Evolutionary conservation across 2,797 vertebrate species (phyloP).

Genomic region (Dendrocincla fuliginosa): DNA sequence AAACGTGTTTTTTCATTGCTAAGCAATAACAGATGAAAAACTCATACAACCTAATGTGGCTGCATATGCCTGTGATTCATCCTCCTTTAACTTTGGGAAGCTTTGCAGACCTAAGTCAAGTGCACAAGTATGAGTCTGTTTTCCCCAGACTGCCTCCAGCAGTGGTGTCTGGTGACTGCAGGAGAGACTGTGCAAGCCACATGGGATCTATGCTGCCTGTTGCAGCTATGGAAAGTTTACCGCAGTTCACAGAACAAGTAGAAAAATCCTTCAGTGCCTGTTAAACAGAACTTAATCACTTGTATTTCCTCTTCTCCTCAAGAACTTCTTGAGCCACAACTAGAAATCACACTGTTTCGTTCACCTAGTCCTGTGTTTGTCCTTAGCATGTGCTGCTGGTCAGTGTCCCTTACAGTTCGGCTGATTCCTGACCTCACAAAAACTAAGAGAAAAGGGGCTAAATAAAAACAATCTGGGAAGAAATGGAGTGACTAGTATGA

Average conservation of each 20-base stretch:
- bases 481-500: not conserved
- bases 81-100: not conserved
- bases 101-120: not conserved
- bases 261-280: not conserved
- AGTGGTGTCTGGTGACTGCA: not conserved
- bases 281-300: not conserved
- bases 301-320: not conserved
- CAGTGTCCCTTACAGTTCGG: not conserved
- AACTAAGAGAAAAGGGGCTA: not conserved
- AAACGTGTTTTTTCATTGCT: not conserved
- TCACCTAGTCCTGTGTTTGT: not conserved
- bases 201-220: not conserved
- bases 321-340: not conserved
- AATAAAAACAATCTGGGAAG: not conserved
- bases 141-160: not conserved
- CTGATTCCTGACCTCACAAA: not conserved
- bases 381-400: not conserved
- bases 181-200: not conserved
- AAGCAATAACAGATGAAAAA: not conserved
- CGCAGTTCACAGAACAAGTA: not conserved
- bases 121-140: not conserved
- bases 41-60: not conserved
- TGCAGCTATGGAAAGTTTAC: not conserved
- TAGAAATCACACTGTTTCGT: not conserved
- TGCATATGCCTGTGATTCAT: not conserved